Base-by-base conservation (phyloP, 2,113 vertebrate species). In the Clinocottus analis region DNA sequence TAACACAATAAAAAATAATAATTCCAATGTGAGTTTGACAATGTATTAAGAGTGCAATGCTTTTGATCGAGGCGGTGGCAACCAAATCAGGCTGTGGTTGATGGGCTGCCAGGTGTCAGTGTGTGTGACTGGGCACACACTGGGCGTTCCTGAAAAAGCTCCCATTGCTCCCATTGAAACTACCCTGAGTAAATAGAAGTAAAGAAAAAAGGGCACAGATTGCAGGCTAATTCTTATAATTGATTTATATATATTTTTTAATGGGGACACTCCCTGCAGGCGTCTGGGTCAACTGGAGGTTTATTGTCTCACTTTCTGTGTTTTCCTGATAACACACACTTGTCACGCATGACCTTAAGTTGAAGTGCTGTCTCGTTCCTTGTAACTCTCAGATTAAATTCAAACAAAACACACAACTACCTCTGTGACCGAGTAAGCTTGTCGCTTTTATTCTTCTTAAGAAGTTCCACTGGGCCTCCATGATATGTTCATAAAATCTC, bases 61-160 rank as follows among this genome's bases (percentile, higher is more conserved):
- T 23, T 63, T 3, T n/a, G 17, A 35, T 35, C 1, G 21, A n/a
- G 59, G 29, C 3, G 8, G 19, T 68, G 47, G 21, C 21, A 43
- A 49, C 17, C 45, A 74, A 29, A 35, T 70, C 49, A 75, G 70
- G n/a, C n/a, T n/a, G n/a, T n/a, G n/a, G 59, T 63, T 6, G 19
- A 71, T 59, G 43, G 49, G 31, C 41, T 53, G 56, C 19, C 59
- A 65, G 25, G 12, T 59, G n/a, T 72, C 16, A 60, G 23, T 63
- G 19, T 59, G 23, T 63, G 19, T 59, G 37, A 45, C 11, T 3
- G 1, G 47, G 64, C 35, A n/a, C n/a, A n/a, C n/a, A n/a, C 10
- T 61, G 77, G 72, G 60, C 4, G 31, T 72, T 60, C 49, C 66
- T 49, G n/a, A 56, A 33, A 47, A 35, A 33, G 10, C 63, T 7